Base-by-base conservation (phyloP, 2,888 invertebrate species). In the Pristionchus entomophagus region DNA sequence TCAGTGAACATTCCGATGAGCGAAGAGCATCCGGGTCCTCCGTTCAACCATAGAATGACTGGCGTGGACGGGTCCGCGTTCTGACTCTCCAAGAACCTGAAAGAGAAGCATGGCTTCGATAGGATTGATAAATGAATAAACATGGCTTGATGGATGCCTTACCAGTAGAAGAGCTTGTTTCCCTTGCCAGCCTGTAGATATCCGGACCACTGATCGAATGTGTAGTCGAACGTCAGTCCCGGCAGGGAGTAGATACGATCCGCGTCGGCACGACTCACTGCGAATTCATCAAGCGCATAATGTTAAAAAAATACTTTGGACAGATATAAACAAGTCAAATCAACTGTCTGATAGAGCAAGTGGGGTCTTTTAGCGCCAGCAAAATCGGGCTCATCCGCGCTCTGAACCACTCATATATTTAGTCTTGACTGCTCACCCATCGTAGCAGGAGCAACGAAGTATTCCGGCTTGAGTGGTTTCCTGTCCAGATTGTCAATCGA, bases 131-230 rank as follows among this genome's bases (percentile, higher is more conserved):
- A n/a, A n/a, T n/a, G n/a, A n/a, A n/a, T n/a, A n/a, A n/a, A n/a
- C n/a, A n/a, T n/a, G n/a, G n/a, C n/a, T n/a, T n/a, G n/a, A n/a
- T n/a, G n/a, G n/a, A n/a, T n/a, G n/a, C n/a, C n/a, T n/a, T 26
- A 90, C 65, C 93, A 93, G 87, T 94, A 93, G 82, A 93, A 94
- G 6, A 94, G 91, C 45, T 92, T 91, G 88, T 93, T 93, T 69
- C 92, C 91, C 19, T 86, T n/a, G 14, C 88, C 88, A 6, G 90
- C 92, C 14, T 88, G 87, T 4, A 92, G 87, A 80, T 92, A 95
- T 32, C 95, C 95, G 22, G 94, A 94, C 88, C 94, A 94, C 56
- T 94, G 94, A 81, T 93, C 93, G 93, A 94, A 95, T 56, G 87
- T 90, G 14, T 87, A 88, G 32, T 87, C 87, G 85, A 86, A 92